Conservation (phyloP, 2,888 invertebrate species). For the Sympetrum striolatum region DNA sequence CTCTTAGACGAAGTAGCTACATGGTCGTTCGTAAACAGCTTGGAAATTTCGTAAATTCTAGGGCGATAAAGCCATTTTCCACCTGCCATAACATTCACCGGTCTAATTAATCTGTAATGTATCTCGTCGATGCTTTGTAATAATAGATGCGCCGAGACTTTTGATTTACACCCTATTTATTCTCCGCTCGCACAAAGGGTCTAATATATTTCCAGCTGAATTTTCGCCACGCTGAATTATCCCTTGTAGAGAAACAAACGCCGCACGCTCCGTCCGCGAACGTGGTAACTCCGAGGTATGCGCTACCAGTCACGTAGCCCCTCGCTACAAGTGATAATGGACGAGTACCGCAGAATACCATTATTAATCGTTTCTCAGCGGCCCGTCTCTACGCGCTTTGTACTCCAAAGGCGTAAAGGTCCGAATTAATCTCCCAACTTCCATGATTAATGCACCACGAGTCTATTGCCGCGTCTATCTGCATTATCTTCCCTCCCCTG, state of each 20-base stretch:
- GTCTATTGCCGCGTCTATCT: background rate
- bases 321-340: background rate
- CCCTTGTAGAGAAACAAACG: background rate
- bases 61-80: too few relatives aligned
- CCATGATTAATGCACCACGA: background rate
- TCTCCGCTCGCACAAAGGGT: too few relatives aligned
- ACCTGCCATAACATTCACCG: too few relatives aligned
- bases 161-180: too few relatives aligned
- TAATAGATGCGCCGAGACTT: too few relatives aligned
- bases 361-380: background rate
- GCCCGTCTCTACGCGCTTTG: background rate
- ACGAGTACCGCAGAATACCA: background rate
- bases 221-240: too few relatives aligned
- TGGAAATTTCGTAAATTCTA: too few relatives aligned
- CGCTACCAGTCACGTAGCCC: background rate
- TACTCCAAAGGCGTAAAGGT: background rate
- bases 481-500: background rate
- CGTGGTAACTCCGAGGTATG: background rate
- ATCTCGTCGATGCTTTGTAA: too few relatives aligned
- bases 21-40: too few relatives aligned
- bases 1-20: too few relatives aligned
- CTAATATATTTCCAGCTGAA: too few relatives aligned
- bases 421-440: background rate
- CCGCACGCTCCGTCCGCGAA: background rate
- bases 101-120: too few relatives aligned